A percentile compares a stretch with the other conserved stretches of the same genome.
Conservation (phyloP, 2,113 vertebrate species). For the Clarias batrachus region DNA sequence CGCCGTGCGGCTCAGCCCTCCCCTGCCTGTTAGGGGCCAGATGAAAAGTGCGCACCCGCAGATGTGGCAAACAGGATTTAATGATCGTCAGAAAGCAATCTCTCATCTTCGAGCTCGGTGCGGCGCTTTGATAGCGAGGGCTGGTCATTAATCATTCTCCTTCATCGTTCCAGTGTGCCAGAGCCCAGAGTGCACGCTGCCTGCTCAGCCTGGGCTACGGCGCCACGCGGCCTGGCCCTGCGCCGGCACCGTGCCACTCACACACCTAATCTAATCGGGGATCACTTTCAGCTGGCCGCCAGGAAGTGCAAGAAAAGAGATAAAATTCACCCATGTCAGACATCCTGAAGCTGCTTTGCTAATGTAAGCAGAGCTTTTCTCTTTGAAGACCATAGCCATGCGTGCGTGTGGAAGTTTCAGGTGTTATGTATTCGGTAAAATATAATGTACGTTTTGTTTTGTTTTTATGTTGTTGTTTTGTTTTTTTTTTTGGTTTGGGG, state of each 20-base stretch:
- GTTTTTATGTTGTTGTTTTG: too few species aligned
- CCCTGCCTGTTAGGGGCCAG: conserved; percentile 52
- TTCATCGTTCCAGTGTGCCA: conserved; percentile 53
- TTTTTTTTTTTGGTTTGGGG: too few species aligned
- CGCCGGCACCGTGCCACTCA: conserved; percentile 39
- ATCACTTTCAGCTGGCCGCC: conserved; percentile 51
- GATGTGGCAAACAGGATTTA: conserved; percentile 62
- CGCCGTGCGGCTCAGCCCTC: conserved; percentile 34
- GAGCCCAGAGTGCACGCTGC: conserved; percentile 34
- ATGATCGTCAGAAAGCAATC: conserved; percentile 64
- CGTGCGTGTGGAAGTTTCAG: conserved; percentile 21
- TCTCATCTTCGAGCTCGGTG: conserved; percentile 60
- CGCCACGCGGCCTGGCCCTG: conserved; percentile 41
- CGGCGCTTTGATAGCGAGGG: conserved; percentile 57
- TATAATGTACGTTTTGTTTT: conserved; percentile 39
- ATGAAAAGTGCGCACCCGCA: conserved; percentile 59
- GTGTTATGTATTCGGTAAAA: conserved; percentile 17
- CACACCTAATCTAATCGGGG: conserved; percentile 54
- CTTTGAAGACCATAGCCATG: conserved; percentile 44
- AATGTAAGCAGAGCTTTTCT: conserved; percentile 51
- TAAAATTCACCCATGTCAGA: conserved; percentile 57
- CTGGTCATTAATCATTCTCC: conserved; percentile 61
- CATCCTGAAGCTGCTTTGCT: conserved; percentile 56
- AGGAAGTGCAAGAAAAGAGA: conserved; percentile 55
- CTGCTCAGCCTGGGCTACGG: conserved; percentile 40